Percentiles rank a stretch among this genome's conserved stretches.
These are phyloP conservation scores for Drosophila nigromelanica DNA, from an alignment of 1,140 invertebrate genomes.

Conservation along the genomic window DNA sequence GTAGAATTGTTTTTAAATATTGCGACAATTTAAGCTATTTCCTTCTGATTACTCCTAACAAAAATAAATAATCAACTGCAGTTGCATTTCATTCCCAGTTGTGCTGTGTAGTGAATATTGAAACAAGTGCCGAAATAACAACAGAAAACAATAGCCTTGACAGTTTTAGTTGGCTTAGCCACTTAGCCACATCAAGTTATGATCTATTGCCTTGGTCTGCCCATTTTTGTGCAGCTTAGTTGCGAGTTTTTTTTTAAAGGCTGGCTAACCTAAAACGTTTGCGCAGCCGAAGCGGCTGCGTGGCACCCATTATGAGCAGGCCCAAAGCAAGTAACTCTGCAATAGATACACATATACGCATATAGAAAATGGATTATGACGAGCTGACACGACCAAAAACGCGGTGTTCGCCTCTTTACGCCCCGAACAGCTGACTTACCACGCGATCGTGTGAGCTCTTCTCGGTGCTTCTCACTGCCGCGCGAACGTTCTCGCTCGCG, in stretches of 20 bases:
- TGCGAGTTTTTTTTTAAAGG: not conserved
- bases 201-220: constrained; percentile 13
- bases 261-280: constrained; percentile 75
- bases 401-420: not conserved
- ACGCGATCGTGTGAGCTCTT: constrained; percentile 63
- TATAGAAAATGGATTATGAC: constrained; percentile 20
- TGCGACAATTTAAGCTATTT: too few species aligned
- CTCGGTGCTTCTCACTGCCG: constrained; percentile 59
- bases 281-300: constrained; percentile 69
- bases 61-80: not conserved
- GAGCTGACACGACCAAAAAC: not conserved
- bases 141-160: constrained; percentile 24
- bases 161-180: not conserved
- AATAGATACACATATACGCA: constrained; percentile 41
- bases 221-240: constrained; percentile 39
- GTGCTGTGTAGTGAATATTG: not conserved
- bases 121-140: constrained; percentile 26
- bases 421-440: constrained; percentile 1
- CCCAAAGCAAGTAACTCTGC: constrained; percentile 77
- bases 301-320: constrained; percentile 79
- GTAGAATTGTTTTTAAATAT: too few species aligned
- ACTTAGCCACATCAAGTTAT: constrained; percentile 14
- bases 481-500: constrained; percentile 57
- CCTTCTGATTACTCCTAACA: too few species aligned
- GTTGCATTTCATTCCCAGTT: constrained; percentile 30